A percentile compares a stretch with the other conserved stretches of the same genome.
Conservation (phyloP, 2,888 invertebrate species). For the Apantesis nais region DNA sequence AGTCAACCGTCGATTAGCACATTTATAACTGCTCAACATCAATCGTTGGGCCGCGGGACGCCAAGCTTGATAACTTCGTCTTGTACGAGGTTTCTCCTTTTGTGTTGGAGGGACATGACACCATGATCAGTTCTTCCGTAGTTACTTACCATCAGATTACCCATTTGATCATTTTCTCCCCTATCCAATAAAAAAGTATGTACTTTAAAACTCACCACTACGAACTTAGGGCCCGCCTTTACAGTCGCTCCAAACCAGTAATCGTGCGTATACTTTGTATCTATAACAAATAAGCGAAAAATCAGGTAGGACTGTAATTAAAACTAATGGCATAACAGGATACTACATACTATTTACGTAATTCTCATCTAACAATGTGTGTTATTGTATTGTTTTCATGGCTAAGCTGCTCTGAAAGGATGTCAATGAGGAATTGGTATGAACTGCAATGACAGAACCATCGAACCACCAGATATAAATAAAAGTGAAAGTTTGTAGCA, state of each 20-base stretch:
- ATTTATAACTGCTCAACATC: too few species aligned
- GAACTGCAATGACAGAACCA: neutral
- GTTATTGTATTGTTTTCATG: neutral
- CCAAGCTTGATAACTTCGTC: too few species aligned
- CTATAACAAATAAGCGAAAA: constrained; percentile 1
- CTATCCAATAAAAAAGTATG: neutral
- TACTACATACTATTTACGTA: neutral
- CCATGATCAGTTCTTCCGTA: too few species aligned
- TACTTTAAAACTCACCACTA: constrained; percentile 29
- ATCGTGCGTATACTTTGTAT: constrained; percentile 19
- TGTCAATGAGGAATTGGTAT: neutral
- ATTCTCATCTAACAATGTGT: neutral
- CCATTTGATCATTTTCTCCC: too few species aligned
- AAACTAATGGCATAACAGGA: neutral
- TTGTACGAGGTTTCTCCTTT: too few species aligned
- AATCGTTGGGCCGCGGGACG: too few species aligned
- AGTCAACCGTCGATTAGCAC: too few species aligned
- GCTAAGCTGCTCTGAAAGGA: neutral
- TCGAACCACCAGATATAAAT: too few species aligned
- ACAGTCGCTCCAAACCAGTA: constrained; percentile 42
- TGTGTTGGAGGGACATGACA: too few species aligned
- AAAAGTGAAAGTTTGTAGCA: neutral
- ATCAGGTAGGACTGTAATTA: neutral
- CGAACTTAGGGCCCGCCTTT: constrained; percentile 20
- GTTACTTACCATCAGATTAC: neutral